Evolutionary conservation across 1,140 invertebrate species (phyloP), one percentile per base, ranked within the genome.

Genomic region (Oedothorax gibbosus): DNA sequence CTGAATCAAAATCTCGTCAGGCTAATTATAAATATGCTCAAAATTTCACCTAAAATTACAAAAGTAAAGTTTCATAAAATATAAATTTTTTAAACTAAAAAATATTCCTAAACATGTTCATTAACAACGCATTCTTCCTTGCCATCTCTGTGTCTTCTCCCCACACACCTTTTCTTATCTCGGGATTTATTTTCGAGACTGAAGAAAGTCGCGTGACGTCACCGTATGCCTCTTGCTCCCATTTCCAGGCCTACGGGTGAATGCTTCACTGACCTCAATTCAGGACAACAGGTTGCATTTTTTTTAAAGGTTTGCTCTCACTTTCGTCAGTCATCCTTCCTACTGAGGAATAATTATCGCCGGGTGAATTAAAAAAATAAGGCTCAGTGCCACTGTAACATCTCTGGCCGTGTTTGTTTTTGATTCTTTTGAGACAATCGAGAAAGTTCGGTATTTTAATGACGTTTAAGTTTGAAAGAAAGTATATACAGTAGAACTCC

Each of bases 161-260:
- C 49, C 65, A 35, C 54, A 15, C 54, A 71, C 69, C 69, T 69
- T 76, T 76, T 20, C 35, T 50, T 77, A 77, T 65, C 60, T 57
- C 10, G 14, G 60, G 54, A 65, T 77, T 77, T 77, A 77, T 77
- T 77, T 77, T 77, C 21, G 60, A 54, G 54, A 56, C 62, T 64
- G 75, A 77, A 65, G 75, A 77, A 77, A 77, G 75, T 77, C 60
- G 20, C 60, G 51, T 77, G 60, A 77, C 75, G 75, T 77, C 75
- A 77, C 12, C 15, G 12, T 15, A 11, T 77, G 75, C 62, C 60
- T 77, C 60, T 54, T 77, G 75, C 75, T 77, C 75, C 65, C 75
- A 77, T 49, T 77, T 64, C 50, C 7, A 77, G 15, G 50, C 49
- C 60, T 65, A n/a, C 56, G 75, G 75, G 75, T 77, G 75, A 77